phyloP scores from a whole-genome alignment of 2,888 invertebrate species.

The Meiosimyza decipiens region DNA sequence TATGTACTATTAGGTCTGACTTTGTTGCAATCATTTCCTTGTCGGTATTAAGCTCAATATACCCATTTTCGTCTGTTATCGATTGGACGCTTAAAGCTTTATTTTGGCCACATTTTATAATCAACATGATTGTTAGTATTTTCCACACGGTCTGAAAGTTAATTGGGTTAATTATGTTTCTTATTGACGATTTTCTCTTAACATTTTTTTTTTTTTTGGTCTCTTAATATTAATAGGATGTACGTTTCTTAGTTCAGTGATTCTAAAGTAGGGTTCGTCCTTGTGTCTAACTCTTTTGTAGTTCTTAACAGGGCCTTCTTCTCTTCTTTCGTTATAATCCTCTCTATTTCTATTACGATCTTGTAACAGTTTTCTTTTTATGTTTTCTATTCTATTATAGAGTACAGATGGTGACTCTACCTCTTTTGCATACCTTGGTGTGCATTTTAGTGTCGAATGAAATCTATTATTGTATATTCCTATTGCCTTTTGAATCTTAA shows the following conservation, averaged over 20 bases:
- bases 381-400: slow-evolving; percentile 18
- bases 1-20: no score
- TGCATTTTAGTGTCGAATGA: slow-evolving; percentile 36
- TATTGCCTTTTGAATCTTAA: slow-evolving; percentile 37
- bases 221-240: not conserved
- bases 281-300: slow-evolving; percentile 14
- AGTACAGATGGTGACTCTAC: slow-evolving; percentile 10
- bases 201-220: no score
- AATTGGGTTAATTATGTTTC: no score
- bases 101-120: no score
- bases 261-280: slow-evolving; percentile 15
- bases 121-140: no score
- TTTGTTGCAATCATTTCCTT: no score
- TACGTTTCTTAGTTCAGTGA: not conserved
- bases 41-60: no score
- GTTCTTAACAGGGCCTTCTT: slow-evolving; percentile 8
- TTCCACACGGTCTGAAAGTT: no score
- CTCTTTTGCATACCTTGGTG: slow-evolving; percentile 34
- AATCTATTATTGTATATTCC: slow-evolving; percentile 39
- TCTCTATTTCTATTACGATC: slow-evolving; percentile 18
- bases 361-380: slow-evolving; percentile 7
- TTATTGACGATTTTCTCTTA: no score
- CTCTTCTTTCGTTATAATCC: slow-evolving; percentile 25
- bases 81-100: no score
- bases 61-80: no score